These are phyloP conservation scores for Apodemus speciosus DNA, from an alignment of 2,113 vertebrate genomes.

Conservation along the genomic window DNA sequence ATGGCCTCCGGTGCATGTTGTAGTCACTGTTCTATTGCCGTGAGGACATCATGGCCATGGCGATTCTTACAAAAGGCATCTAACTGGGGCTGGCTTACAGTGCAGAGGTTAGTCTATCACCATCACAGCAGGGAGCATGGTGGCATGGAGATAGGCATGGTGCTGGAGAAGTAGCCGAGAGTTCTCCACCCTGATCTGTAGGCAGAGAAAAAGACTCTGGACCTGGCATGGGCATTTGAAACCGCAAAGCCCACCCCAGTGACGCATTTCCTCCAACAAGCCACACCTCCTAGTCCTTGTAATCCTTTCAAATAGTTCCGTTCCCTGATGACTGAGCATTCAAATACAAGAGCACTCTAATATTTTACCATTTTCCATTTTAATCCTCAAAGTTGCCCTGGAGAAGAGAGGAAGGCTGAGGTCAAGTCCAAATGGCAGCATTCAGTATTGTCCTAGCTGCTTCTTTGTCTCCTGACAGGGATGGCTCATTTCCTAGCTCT, in stretches of 20 bases:
- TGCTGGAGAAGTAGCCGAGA: neutral
- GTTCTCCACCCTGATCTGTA: neutral
- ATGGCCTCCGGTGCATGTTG: neutral
- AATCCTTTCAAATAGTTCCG: neutral
- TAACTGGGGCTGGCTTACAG: neutral
- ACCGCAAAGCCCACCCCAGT: neutral
- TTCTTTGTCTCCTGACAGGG: neutral
- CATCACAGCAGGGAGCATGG: neutral
- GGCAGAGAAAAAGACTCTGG: neutral
- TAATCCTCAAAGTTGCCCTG: constrained; percentile 16
- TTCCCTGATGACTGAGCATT: neutral
- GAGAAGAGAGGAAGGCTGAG: neutral
- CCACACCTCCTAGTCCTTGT: neutral
- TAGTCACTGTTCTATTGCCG: neutral
- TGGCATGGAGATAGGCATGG: neutral
- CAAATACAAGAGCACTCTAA: neutral
- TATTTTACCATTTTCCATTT: neutral
- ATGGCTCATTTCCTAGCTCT: neutral
- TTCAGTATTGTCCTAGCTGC: neutral
- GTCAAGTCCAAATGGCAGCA: neutral
- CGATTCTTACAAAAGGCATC: neutral
- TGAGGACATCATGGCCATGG: neutral
- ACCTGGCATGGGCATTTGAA: neutral
- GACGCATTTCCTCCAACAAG: neutral
- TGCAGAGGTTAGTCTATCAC: neutral